Evolutionary conservation across 2,888 invertebrate genomes (phyloP), one percentile per base, ranked within the genome.

Genomic region (Pimpla rufipes): DNA sequence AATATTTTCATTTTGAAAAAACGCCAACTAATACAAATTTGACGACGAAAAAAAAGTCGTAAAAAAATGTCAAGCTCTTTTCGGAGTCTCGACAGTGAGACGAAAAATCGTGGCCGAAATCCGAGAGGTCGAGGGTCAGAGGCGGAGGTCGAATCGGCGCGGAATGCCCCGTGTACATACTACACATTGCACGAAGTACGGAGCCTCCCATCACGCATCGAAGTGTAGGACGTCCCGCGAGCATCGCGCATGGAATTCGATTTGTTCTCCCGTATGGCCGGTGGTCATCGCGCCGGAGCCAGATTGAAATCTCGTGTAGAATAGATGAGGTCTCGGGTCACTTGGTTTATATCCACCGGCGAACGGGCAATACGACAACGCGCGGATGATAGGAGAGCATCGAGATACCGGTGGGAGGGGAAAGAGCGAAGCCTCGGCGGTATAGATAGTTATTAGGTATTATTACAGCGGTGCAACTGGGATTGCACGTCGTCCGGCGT

Each of bases 291-390:
- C 57, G 57, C 29, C 5, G 29, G 29, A 71, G 71, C 83, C 83
- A 83, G 83, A 83, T 83, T 83, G 83, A 83, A 83, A 83, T 83
- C 83, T 76, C 67, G 83, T 71, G 59, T 16, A 79, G 75, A 83
- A 83, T 83, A 79, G 83, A 83, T 79, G 68, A 70, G 75, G 79
- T 79, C 71, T 42, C 59, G 79, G 75, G 59, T 83, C 83, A 79
- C 75, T 79, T 71, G 79, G 70, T 75, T 71, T 66, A 62, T 83
- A 79, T 76, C 66, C 40, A 71, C 64, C 52, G 64, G 50, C 29
- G 66, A 35, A 37, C 45, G 45, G 62, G 18, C 55, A 16, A 57
- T 40, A 21, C 59, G 40, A 40, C 45, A 57, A 45, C 10, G 21
- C 52, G 42, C 21, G 42, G 40, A 55, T 40, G 23, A 35, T 59